A percentile compares a stretch with the other conserved stretches of the same genome.
phyloP scores from a whole-genome alignment of 2,797 vertebrate species.

The Poeciliopsis infans region DNA sequence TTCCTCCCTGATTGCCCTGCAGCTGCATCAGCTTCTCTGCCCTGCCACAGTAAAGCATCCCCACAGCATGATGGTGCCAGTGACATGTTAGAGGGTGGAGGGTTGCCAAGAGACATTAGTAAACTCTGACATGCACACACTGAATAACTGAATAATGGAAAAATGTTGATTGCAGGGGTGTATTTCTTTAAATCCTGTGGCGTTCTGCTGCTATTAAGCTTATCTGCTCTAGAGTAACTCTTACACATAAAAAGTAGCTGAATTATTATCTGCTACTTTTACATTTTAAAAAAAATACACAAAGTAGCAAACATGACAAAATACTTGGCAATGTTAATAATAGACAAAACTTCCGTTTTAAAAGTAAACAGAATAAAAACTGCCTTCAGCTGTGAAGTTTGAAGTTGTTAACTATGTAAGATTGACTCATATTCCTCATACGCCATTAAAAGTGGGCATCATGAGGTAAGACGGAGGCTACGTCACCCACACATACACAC shows the following conservation, averaged over 20 bases:
- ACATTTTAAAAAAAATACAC: not conserved
- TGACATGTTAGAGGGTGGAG: not conserved
- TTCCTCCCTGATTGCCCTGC: not conserved
- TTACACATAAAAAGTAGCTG: not conserved
- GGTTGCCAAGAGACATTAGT: not conserved
- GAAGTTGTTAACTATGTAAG: constrained; percentile 33
- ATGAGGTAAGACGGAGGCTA: constrained; percentile 51
- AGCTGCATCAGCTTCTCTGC: not conserved
- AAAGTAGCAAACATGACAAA: not conserved
- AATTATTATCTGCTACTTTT: not conserved
- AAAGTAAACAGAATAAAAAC: constrained; percentile 3
- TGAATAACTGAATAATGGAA: not conserved
- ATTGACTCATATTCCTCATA: constrained; percentile 50
- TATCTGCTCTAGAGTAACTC: not conserved
- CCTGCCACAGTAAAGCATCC: not conserved
- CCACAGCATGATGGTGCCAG: not conserved
- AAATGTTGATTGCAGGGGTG: not conserved
- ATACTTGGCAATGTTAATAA: not conserved
- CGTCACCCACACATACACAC: constrained; percentile 26
- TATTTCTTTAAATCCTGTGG: not conserved
- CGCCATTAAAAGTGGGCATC: constrained; percentile 35
- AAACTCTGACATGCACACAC: not conserved
- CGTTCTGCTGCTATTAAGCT: not conserved
- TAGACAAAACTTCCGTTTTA: not conserved
- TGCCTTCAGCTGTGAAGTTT: constrained; percentile 17